Evolutionary conservation across 2,797 vertebrate species (phyloP).

Genomic region (Paedocypris micromegethes): DNA sequence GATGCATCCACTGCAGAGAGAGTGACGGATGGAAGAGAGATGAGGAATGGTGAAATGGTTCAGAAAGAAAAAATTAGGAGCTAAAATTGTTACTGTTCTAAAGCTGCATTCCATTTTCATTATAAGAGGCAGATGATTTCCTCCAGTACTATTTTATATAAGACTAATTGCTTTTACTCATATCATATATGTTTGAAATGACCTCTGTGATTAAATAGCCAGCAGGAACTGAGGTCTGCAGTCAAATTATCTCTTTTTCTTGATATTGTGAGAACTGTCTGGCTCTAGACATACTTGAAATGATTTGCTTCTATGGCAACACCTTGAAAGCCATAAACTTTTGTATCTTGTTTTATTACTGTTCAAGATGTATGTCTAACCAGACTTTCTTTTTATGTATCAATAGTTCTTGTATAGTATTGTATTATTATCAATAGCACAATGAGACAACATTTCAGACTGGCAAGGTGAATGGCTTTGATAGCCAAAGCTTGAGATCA

Average conservation of each 20-base stretch:
- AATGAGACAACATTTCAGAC: no score
- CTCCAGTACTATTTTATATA: slow-evolving; percentile 16
- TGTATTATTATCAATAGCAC: no score
- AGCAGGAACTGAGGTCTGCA: no score
- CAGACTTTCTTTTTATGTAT: neutral
- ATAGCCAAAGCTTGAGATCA: no score
- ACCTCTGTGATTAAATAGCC: no score
- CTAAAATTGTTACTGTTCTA: slow-evolving; percentile 19
- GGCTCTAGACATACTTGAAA: slow-evolving; percentile 1
- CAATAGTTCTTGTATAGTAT: no score
- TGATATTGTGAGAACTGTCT: neutral
- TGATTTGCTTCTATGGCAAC: neutral
- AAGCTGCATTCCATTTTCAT: slow-evolving; percentile 15
- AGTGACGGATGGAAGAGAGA: neutral
- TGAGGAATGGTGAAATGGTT: neutral
- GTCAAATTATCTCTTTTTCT: neutral
- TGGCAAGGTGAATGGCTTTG: no score
- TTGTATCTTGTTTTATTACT: neutral
- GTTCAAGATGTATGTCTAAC: neutral
- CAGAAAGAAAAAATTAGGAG: slow-evolving; percentile 14
- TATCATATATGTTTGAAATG: neutral
- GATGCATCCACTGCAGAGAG: slow-evolving; percentile 10
- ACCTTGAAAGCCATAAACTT: neutral
- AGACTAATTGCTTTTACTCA: neutral
- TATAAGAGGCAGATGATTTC: slow-evolving; percentile 6